These are phyloP conservation scores for Scaeva pyrastri DNA, from an alignment of 2,888 invertebrate genomes.

Conservation along the genomic window DNA sequence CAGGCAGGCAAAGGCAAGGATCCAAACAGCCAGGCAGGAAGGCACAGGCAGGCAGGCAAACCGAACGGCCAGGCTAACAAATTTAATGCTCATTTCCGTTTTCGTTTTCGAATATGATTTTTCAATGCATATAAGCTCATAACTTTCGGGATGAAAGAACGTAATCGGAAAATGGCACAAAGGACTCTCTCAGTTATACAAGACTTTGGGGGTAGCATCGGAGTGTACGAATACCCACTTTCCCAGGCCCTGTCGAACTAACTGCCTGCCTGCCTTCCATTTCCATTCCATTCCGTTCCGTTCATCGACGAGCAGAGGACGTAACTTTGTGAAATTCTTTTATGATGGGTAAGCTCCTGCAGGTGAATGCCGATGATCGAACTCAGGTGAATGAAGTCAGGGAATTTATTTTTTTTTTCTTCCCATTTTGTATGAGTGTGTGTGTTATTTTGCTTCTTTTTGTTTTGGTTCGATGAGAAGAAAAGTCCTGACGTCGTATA, in stretches of 20 bases:
- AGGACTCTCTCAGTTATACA: neutral
- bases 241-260: too few species aligned
- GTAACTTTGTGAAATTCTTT: constrained; percentile 50
- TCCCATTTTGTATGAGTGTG: too few species aligned
- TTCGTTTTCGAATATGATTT: constrained; percentile 61
- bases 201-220: too few species aligned
- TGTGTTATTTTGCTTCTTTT: neutral
- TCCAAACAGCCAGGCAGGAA: neutral
- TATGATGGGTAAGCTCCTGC: constrained; percentile 48
- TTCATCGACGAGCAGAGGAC: constrained; percentile 5
- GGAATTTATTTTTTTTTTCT: constrained; percentile 14
- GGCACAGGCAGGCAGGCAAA: constrained; percentile 1
- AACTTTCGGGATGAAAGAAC: constrained; percentile 32
- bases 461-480: constrained; percentile 3
- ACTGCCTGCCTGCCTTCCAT: too few species aligned
- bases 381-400: constrained; percentile 44
- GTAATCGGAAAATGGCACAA: constrained; percentile 8
- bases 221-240: too few species aligned
- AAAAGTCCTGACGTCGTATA: constrained; percentile 6
- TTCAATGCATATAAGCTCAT: constrained; percentile 61
- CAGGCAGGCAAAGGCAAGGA: neutral
- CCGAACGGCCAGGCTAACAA: constrained; percentile 12
- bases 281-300: neutral
- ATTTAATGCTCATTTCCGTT: constrained; percentile 57
- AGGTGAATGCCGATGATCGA: constrained; percentile 54